These are phyloP conservation scores for Melanotaenia duboulayi DNA, from an alignment of 2,113 vertebrate species.

Conservation along the genomic window DNA sequence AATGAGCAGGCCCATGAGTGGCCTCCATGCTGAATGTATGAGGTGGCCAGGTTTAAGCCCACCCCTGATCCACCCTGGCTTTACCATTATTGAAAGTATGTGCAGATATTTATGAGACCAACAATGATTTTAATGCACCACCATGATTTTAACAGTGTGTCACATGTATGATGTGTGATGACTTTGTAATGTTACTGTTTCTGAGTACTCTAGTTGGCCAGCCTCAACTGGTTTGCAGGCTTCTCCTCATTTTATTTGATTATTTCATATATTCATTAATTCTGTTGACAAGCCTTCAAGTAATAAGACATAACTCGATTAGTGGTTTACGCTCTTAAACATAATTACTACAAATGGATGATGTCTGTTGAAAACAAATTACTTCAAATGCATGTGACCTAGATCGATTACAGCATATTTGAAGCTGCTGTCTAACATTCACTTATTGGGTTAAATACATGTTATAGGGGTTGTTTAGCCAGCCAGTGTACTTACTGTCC, in stretches of 20 bases:
- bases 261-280: slow-evolving; percentile 47
- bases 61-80: too few species aligned
- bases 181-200: neutral
- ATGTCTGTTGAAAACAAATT: slow-evolving; percentile 31
- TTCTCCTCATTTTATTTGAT: slow-evolving; percentile 25
- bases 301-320: slow-evolving; percentile 27
- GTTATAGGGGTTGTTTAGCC: neutral
- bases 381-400: slow-evolving; percentile 28
- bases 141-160: neutral
- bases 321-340: slow-evolving; percentile 33
- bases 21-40: too few species aligned
- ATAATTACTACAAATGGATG: slow-evolving; percentile 37
- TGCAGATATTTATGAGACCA: too few species aligned
- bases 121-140: neutral
- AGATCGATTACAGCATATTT: slow-evolving; percentile 12
- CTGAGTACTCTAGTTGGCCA: neutral
- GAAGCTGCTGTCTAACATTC: slow-evolving; percentile 2
- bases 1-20: too few species aligned
- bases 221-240: neutral
- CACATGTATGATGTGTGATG: neutral
- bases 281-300: slow-evolving; percentile 30
- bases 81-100: neutral
- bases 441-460: neutral
- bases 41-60: too few species aligned
- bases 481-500: neutral